Conservation (phyloP, 2,797 vertebrate species). For the Tiaroga cobitis region DNA sequence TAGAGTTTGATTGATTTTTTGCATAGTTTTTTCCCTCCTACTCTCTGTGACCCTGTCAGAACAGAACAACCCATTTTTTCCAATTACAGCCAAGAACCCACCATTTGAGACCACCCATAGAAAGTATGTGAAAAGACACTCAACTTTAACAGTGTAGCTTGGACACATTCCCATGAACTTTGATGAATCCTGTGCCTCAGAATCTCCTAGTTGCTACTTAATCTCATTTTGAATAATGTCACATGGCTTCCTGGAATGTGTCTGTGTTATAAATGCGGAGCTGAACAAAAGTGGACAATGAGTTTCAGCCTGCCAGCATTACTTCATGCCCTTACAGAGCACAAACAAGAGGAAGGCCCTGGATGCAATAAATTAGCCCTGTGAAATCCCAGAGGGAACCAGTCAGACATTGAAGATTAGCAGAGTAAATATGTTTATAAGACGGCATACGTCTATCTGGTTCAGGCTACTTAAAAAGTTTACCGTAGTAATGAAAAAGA, state of each 20-base stretch:
- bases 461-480: background rate
- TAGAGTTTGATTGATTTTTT: background rate
- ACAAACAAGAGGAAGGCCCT: slow-evolving; percentile 17
- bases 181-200: slow-evolving; percentile 12
- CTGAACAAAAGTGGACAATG: slow-evolving; percentile 28
- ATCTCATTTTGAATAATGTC: slow-evolving; percentile 60
- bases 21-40: background rate
- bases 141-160: background rate
- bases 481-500: background rate
- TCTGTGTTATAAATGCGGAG: slow-evolving; percentile 23
- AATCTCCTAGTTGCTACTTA: slow-evolving; percentile 25
- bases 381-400: background rate
- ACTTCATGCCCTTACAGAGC: slow-evolving; percentile 40
- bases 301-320: background rate
- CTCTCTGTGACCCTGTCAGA: background rate
- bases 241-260: slow-evolving; percentile 69
- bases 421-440: slow-evolving; percentile 24
- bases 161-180: background rate
- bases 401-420: slow-evolving; percentile 4
- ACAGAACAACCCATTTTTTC: background rate
- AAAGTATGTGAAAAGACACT: background rate
- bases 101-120: background rate
- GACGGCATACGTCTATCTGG: background rate
- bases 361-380: slow-evolving; percentile 33
- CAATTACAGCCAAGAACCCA: background rate